Percentiles rank a stretch among this genome's conserved stretches.
Evolutionary conservation across 2,888 invertebrate species (phyloP).

Genomic region (Pteria penguin): DNA sequence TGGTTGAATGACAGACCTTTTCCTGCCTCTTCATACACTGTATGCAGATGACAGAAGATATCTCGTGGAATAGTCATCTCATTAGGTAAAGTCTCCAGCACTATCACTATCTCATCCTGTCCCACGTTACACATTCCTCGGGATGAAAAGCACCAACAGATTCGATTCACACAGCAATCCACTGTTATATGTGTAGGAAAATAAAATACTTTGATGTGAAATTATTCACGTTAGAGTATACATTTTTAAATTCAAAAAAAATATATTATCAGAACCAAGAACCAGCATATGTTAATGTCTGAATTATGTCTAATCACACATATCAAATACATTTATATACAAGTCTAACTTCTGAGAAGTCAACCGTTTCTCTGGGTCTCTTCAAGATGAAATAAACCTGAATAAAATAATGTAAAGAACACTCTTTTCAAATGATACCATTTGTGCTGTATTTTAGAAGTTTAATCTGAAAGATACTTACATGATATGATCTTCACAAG

Average conservation of each 20-base stretch:
- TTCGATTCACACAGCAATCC: conserved; percentile 83
- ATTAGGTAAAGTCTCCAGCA: conserved; percentile 84
- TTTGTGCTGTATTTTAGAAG: not conserved
- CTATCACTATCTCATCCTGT: conserved; percentile 89
- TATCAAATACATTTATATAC: too few species aligned
- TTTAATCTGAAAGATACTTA: conserved; percentile 82
- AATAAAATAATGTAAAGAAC: too few species aligned
- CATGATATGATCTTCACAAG: conserved; percentile 87
- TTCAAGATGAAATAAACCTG: too few species aligned
- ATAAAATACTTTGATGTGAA: too few species aligned
- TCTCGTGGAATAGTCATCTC: conserved; percentile 83
- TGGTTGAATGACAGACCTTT: conserved; percentile 80
- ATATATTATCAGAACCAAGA: too few species aligned
- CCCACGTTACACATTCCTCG: conserved; percentile 89
- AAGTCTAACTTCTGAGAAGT: too few species aligned
- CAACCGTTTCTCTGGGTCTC: too few species aligned
- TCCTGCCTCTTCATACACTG: conserved; percentile 84
- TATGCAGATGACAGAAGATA: conserved; percentile 87
- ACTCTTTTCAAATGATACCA: not conserved
- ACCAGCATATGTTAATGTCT: too few species aligned
- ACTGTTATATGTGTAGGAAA: too few species aligned
- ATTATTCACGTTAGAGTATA: too few species aligned
- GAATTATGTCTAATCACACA: too few species aligned
- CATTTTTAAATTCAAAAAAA: too few species aligned
- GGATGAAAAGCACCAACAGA: conserved; percentile 87